These are phyloP conservation scores for Podargus strigoides DNA, from an alignment of 2,797 vertebrate species.

Conservation along the genomic window DNA sequence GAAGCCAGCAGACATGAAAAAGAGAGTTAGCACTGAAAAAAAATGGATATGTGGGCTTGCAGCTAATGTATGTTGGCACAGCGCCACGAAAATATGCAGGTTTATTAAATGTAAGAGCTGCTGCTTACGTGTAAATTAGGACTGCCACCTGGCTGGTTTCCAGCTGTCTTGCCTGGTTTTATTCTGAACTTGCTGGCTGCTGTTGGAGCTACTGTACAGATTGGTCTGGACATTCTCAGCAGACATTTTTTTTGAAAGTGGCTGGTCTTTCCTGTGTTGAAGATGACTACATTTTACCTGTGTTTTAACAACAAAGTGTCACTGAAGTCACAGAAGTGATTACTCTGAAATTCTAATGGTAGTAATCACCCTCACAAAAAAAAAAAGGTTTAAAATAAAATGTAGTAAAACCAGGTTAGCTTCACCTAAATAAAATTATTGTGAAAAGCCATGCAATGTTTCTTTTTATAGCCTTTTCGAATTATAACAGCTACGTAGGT, in stretches of 20 bases:
- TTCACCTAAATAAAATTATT: background rate
- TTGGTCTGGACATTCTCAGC: conserved; percentile 19
- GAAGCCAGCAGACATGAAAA: background rate
- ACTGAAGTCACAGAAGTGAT: background rate
- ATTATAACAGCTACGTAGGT: background rate
- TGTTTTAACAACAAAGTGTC: background rate
- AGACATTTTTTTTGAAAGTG: background rate
- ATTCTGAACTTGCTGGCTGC: conserved; percentile 28
- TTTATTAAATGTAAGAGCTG: conserved; percentile 48
- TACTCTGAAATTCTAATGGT: background rate
- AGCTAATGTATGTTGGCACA: conserved; percentile 6
- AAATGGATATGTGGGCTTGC: background rate
- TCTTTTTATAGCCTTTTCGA: background rate
- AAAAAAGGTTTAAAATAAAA: background rate
- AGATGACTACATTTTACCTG: background rate
- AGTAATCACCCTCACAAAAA: background rate
- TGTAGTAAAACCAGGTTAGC: background rate
- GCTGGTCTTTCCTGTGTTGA: background rate
- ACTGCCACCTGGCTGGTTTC: conserved; percentile 51
- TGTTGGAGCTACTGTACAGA: conserved; percentile 46
- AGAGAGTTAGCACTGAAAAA: background rate
- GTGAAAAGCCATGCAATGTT: background rate
- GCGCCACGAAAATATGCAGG: background rate
- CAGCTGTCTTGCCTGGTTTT: conserved; percentile 54
- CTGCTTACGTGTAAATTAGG: conserved; percentile 44